Evolutionary conservation across 23 tunicate species (phyloP), one percentile per base, ranked within the genome.

Genomic region (Trididemnum clinides): DNA sequence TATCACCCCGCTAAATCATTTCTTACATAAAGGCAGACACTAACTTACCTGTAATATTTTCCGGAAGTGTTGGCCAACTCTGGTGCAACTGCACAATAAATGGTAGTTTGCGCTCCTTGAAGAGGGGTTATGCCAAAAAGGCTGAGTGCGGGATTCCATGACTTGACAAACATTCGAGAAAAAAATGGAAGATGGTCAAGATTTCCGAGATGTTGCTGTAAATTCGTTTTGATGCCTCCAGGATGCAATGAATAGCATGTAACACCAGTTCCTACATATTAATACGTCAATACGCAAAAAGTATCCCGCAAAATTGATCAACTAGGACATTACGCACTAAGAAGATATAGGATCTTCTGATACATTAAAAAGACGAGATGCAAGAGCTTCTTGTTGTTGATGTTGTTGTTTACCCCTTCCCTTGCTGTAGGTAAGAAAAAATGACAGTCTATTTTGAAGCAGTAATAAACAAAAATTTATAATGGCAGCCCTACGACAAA

Each of bases 221-320:
- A 85, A 12, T 88, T 88, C 0, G 98, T 93, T 25, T 50, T 70
- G 0, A 93, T 91, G 22, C 74, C 36, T 2, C 98, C 98, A 58
- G 98, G 98, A 85, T 93, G 98, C 20, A 93, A 20, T 5, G 87
- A 37, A 50, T 93, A 89, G 87, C 90, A 84, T 0, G 98, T 84
- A 0, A 93, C 90, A 21, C 90, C 93, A 25, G 93, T 88, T 32
- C 92, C 97, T 92, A 21, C 27, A 44, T 44, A n/a, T n/a, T n/a
- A n/a, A n/a, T n/a, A n/a, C n/a, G n/a, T n/a, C n/a, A n/a, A n/a
- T n/a, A n/a, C n/a, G n/a, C n/a, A n/a, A n/a, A n/a, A n/a, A n/a
- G n/a, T n/a, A n/a, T n/a, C n/a, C n/a, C n/a, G n/a, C n/a, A n/a
- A n/a, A n/a, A n/a, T n/a, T n/a, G n/a, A n/a, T n/a, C n/a, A n/a